Evolutionary conservation across 2,113 vertebrate genomes (phyloP).

Genomic region (Synchiropus splendidus): DNA sequence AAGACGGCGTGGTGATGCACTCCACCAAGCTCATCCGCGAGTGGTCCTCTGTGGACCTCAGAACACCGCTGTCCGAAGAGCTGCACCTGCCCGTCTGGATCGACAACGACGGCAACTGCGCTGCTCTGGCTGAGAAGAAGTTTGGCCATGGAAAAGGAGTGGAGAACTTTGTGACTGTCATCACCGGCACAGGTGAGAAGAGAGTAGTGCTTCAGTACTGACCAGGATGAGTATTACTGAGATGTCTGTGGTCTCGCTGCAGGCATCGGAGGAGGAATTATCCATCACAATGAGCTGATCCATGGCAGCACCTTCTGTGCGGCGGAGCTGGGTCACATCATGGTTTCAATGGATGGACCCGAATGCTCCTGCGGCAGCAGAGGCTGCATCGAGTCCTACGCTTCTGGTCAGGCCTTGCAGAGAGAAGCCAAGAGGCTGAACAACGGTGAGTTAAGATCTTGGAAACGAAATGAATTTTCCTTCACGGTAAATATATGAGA

Average conservation of each 20-base stretch:
- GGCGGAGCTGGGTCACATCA: constrained; percentile 92
- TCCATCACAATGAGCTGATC: constrained; percentile 87
- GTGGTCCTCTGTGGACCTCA: constrained; percentile 86
- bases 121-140: constrained; percentile 89
- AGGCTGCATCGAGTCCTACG: constrained; percentile 91
- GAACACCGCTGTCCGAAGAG: constrained; percentile 82
- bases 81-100: constrained; percentile 93
- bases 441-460: constrained; percentile 72
- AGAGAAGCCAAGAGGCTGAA: constrained; percentile 91
- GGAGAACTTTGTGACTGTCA: constrained; percentile 89
- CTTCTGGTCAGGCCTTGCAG: constrained; percentile 88
- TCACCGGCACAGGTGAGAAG: constrained; percentile 86
- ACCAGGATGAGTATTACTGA: too few relatives aligned
- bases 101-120: constrained; percentile 96
- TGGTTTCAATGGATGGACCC: constrained; percentile 90
- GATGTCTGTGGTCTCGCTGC: neutral
- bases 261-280: constrained; percentile 94
- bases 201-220: neutral
- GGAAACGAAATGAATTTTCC: too few relatives aligned
- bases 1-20: constrained; percentile 85
- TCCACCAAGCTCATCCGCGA: constrained; percentile 94
- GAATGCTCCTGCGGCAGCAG: constrained; percentile 86
- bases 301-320: constrained; percentile 93
- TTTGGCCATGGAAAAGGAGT: constrained; percentile 91
- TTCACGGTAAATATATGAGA: neutral